Percentiles rank a stretch among this genome's conserved stretches.
These are phyloP conservation scores for Bucorvus abyssinicus DNA, from an alignment of 2,797 vertebrate species.

Conservation along the genomic window DNA sequence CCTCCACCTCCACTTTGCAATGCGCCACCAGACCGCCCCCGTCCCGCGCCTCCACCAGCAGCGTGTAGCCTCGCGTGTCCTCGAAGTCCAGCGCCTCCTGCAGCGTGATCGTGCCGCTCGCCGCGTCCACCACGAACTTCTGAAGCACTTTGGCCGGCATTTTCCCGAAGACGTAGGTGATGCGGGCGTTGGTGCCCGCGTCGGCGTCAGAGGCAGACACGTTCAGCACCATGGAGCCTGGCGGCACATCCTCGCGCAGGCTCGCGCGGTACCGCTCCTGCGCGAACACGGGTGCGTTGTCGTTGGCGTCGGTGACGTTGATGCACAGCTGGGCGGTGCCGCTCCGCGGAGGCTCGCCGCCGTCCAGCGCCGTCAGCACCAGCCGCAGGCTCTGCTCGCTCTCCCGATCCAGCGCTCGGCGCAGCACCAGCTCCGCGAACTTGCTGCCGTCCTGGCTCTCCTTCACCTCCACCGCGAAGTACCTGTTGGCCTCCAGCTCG, in stretches of 20 bases:
- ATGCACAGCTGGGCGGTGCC: not conserved
- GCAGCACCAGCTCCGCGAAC: conserved; percentile 70
- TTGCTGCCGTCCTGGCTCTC: conserved; percentile 64
- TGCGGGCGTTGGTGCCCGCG: not conserved
- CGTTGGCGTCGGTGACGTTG: not conserved
- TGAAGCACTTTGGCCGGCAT: not conserved
- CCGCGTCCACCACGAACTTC: not conserved
- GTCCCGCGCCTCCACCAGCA: conserved; percentile 78
- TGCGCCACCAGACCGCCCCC: conserved; percentile 65
- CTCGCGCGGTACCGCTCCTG: not conserved
- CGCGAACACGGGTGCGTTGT: not conserved
- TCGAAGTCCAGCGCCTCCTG: conserved; percentile 74
- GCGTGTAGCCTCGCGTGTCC: not conserved
- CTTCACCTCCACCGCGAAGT: conserved; percentile 71
- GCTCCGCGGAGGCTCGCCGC: not conserved
- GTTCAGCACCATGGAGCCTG: not conserved
- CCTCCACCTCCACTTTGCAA: conserved; percentile 71
- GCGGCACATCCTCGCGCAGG: not conserved
- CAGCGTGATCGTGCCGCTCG: conserved; percentile 68
- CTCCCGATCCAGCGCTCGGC: rapidly evolving
- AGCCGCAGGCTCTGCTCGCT: not conserved
- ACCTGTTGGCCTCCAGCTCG: conserved; percentile 53
- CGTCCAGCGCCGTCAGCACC: conserved; percentile 2
- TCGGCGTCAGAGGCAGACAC: not conserved
- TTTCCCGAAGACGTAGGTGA: conserved; percentile 23